Evolutionary conservation across 35 echinoderm and acorn worm genomes (phyloP).

Genomic region (Stichopus chloronotus): DNA sequence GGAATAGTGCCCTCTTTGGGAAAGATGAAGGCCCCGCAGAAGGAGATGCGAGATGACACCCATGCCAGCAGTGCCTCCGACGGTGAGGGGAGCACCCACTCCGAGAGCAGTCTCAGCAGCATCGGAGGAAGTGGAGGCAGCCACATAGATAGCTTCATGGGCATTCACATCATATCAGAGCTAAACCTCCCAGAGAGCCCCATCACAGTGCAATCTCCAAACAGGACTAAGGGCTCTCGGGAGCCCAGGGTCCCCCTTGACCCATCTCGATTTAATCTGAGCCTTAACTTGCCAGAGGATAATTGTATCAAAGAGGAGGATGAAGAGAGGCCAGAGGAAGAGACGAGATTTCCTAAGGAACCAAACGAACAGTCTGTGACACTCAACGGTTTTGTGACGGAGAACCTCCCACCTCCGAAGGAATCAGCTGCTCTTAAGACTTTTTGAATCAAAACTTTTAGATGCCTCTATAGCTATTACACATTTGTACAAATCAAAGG

Average conservation of each 20-base stretch:
- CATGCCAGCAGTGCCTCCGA: constrained; percentile 10
- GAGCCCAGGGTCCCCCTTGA: neutral
- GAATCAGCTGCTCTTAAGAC: constrained; percentile 86
- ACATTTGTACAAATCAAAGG: constrained; percentile 97
- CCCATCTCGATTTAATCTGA: constrained; percentile 31
- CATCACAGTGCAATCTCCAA: constrained; percentile 60
- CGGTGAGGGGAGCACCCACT: constrained; percentile 46
- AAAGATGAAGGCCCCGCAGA: constrained; percentile 43
- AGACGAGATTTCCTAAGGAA: neutral
- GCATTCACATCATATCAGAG: constrained; percentile 55
- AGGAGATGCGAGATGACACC: constrained; percentile 16
- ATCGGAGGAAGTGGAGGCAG: neutral
- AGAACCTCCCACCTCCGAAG: constrained; percentile 93
- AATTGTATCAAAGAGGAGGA: constrained; percentile 70
- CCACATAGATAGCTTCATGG: constrained; percentile 33
- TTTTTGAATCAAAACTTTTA: constrained; percentile 98
- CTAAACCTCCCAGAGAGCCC: constrained; percentile 50
- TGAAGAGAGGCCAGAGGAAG: constrained; percentile 49
- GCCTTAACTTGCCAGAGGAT: constrained; percentile 77
- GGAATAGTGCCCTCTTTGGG: neutral
- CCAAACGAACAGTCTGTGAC: neutral
- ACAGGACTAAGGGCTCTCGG: constrained; percentile 49
- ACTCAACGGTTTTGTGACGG: constrained; percentile 68
- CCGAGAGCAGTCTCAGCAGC: constrained; percentile 32
- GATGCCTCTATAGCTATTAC: constrained; percentile 98